Evolutionary conservation across 2,113 vertebrate species (phyloP).

Genomic region (Ptychochromis oligacanthus): DNA sequence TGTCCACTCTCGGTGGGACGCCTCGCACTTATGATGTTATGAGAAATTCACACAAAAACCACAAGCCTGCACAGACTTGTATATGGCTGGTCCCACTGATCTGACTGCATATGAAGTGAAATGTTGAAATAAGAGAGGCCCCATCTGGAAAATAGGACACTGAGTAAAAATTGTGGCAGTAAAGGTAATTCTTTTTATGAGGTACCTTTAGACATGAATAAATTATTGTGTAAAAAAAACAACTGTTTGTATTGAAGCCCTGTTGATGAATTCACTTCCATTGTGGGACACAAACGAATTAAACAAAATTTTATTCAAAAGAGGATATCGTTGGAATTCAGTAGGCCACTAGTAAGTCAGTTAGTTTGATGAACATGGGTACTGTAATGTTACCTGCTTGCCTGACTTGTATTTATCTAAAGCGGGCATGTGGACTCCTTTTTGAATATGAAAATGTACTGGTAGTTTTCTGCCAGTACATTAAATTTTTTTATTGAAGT

Average conservation of each 20-base stretch:
- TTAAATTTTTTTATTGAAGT: too few species aligned
- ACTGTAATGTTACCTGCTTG: neutral
- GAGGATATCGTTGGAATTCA: neutral
- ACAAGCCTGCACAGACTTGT: neutral
- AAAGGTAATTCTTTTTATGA: neutral
- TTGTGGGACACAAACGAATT: neutral
- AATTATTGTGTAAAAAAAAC: neutral
- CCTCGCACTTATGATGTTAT: constrained; percentile 48
- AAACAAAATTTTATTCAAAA: neutral
- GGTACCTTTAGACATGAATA: neutral
- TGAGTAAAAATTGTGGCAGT: neutral
- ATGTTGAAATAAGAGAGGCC: constrained; percentile 33
- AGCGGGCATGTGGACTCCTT: neutral
- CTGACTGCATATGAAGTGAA: neutral
- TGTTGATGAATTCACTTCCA: neutral
- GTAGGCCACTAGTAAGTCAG: neutral
- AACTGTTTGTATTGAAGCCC: neutral
- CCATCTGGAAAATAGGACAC: constrained; percentile 15
- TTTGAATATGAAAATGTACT: too few species aligned
- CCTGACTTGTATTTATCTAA: neutral
- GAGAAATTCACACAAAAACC: constrained; percentile 32
- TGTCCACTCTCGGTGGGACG: constrained; percentile 44
- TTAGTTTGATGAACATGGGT: neutral
- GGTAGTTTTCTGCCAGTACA: too few species aligned
- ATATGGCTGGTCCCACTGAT: constrained; percentile 3